Evolutionary conservation across 2,888 invertebrate species (phyloP), one percentile per base, ranked within the genome.

Genomic region (Aphelenchoides bicaudatus): DNA sequence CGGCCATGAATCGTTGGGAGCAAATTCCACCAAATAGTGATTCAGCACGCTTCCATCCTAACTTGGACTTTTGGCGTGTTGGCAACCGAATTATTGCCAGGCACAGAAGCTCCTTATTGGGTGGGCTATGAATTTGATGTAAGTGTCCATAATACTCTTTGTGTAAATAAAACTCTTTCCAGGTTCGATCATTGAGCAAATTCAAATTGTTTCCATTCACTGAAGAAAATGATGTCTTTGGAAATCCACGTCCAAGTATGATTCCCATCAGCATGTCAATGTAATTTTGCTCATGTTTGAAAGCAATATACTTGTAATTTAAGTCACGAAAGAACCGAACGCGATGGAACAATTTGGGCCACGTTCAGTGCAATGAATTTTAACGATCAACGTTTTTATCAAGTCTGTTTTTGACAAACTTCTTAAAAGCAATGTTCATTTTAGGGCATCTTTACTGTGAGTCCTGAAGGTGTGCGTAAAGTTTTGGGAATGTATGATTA

Each of bases 21-120:
- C 75, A 72, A 59, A 61, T 66, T 8, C 69, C 69, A 19, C 34
- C 56, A 5, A 69, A 69, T 28, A 31, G 51, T 21, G 60, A 65
- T 39, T 64, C 70, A 3, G 75, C 72, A 5, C 66, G 72, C 19
- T 75, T 75, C 66, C 76, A 78, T 54, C 78, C 78, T 13, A 79
- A 78, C 55, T 68, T 78, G 47, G 76, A 79, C 59, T 78, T 78
- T 64, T 78, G 78, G 78, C 67, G 71, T 39, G 71, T 78, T 37
- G 67, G 72, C 39, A 71, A 70, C 67, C 39, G 64, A 61, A 56
- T 67, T 71, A 30, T 62, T 72, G 37, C 78, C 71, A 19, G 77
- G 74, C 27, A 77, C 79, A 4, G 78, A 79, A 48, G 76, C 78
- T 10, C 78, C 78, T 16, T 72, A 72, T 37, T 78, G 78, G 78